A percentile compares a stretch with the other conserved stretches of the same genome.
Evolutionary conservation across 2,797 vertebrate genomes (phyloP).

Genomic region (Novumbra hubbsi): DNA sequence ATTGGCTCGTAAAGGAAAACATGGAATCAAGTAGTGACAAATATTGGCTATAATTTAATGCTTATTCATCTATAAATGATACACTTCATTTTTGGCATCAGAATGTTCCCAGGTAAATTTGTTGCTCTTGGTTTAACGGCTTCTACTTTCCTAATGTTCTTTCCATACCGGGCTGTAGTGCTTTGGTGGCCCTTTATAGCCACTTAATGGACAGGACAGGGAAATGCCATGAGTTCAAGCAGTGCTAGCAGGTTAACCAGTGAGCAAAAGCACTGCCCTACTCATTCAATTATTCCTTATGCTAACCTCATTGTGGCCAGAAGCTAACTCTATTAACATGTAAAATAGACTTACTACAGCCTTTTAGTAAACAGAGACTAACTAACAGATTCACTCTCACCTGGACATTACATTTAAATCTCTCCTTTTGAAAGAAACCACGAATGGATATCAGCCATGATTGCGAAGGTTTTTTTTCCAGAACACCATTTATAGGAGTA

Average conservation of each 20-base stretch:
- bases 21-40: background rate
- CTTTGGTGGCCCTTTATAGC: conserved; percentile 34
- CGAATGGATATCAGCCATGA: too few species aligned
- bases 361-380: background rate
- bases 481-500: too few species aligned
- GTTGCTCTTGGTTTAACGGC: background rate
- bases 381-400: conserved; percentile 24
- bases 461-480: too few species aligned
- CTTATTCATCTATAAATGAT: conserved; percentile 1
- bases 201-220: conserved; percentile 49
- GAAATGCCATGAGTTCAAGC: conserved; percentile 51
- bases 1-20: background rate
- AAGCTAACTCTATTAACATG: conserved; percentile 30
- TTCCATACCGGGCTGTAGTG: background rate
- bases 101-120: conserved; percentile 20
- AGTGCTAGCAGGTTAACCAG: conserved; percentile 31
- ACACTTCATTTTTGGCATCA: background rate
- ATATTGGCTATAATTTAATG: conserved; percentile 4
- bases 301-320: conserved; percentile 50
- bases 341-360: background rate
- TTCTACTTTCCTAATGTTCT: background rate
- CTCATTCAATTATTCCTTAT: conserved; percentile 54
- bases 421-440: too few species aligned
- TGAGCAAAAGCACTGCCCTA: conserved; percentile 37
- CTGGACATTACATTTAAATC: background rate